These are phyloP conservation scores for Probosciger aterrimus DNA, from an alignment of 2,113 vertebrate species.

Conservation along the genomic window DNA sequence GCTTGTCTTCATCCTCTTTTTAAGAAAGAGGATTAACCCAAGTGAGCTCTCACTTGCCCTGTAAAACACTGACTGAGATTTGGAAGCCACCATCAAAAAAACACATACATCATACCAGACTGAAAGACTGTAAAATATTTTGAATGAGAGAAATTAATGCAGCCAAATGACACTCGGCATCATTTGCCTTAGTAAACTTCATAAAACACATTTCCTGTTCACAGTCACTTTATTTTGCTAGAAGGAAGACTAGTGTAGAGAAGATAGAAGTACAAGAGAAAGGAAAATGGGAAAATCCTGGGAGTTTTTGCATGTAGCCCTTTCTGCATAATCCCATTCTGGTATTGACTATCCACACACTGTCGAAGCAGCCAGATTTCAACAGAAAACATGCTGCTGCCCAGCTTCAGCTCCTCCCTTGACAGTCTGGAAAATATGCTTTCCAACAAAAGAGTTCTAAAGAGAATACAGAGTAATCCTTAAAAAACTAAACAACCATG, in stretches of 20 bases:
- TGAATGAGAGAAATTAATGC: not conserved
- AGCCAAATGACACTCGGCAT: not conserved
- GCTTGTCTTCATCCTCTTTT: not conserved
- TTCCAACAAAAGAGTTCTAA: not conserved
- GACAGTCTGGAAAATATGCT: not conserved
- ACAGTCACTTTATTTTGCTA: not conserved
- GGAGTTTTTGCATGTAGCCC: fast-evolving
- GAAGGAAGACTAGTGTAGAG: not conserved
- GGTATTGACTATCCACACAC: not conserved
- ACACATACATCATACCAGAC: not conserved
- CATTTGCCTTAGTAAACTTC: not conserved
- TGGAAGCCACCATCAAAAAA: not conserved
- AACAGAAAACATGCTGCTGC: not conserved
- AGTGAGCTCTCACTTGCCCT: not conserved
- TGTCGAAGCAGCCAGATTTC: not conserved
- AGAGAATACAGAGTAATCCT: not conserved
- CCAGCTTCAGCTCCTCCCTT: not conserved
- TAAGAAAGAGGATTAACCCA: not conserved
- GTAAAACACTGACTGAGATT: not conserved
- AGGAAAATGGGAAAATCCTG: not conserved
- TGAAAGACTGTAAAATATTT: not conserved
- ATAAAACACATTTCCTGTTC: not conserved
- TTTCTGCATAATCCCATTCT: not conserved
- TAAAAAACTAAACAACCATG: not conserved
- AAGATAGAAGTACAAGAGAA: not conserved